Conservation (phyloP, 2,113 vertebrate genomes). For the Leiothrix lutea region DNA sequence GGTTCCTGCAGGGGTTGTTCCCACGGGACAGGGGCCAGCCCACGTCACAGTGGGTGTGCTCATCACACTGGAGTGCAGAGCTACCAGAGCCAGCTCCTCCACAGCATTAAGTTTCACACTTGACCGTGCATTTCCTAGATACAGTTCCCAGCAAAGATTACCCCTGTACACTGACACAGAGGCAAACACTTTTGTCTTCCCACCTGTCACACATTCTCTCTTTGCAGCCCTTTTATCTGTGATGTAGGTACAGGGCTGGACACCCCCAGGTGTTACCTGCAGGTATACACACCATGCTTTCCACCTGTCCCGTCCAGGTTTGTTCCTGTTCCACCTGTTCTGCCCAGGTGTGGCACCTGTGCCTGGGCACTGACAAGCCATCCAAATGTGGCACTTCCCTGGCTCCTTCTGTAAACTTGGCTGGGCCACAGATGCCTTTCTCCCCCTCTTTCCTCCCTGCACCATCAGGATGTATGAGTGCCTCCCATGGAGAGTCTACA, state of each 20-base stretch:
- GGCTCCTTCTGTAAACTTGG: not conserved
- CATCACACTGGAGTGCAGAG: fast-evolving
- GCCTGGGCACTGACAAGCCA: not conserved
- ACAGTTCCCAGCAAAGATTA: not conserved
- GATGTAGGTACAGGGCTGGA: not conserved
- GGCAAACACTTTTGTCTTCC: not conserved
- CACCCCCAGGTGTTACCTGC: not conserved
- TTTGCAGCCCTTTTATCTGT: not conserved
- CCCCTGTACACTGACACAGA: fast-evolving
- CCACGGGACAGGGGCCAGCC: fast-evolving
- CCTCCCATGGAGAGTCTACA: constrained; percentile 52
- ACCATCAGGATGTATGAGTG: not conserved
- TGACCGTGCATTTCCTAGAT: not conserved
- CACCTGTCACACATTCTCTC: not conserved
- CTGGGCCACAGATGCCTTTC: not conserved
- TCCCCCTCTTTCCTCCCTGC: not conserved
- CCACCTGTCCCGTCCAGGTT: not conserved
- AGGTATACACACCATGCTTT: not conserved
- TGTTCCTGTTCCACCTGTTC: not conserved
- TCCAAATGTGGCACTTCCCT: not conserved
- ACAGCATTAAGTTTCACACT: not conserved
- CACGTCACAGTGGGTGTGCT: fast-evolving
- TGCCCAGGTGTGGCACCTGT: not conserved
- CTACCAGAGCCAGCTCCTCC: not conserved
- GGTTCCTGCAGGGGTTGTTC: not conserved